Evolutionary conservation across 1,140 invertebrate species (phyloP), one percentile per base, ranked within the genome.

Genomic region (Zaprionus gabonicus): DNA sequence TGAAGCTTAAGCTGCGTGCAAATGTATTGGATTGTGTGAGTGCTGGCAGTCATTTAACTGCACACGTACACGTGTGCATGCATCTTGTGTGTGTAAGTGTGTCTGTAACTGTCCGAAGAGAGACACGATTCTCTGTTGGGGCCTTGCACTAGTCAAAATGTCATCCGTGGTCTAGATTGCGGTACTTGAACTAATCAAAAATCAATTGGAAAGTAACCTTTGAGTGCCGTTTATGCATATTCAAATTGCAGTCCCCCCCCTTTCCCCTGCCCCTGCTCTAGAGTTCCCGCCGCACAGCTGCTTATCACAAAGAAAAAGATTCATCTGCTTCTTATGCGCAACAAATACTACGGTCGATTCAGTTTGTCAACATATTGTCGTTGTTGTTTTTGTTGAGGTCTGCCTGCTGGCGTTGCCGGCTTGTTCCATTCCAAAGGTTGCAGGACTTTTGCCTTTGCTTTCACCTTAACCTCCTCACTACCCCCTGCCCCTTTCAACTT

Each of bases 261-360:
- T 20, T 20, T 20, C 20, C 20, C 20, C 1, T 20, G 0, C 1
- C 23, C 23, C 1, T 0, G 5, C 15, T 17, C n/a, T n/a, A 7
- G 20, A 51, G 10, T 6, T 1, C 10, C 63, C 3, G 12, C 53
- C 53, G 17, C 53, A 66, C 34, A 56, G 23, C 38, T 28, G 44
- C 20, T 53, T 38, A 70, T 62, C 55, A 53, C 56, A 60, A 72
- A 53, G 7, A 76, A 49, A n/a, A 36, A 36, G 63, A 23, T 15
- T 76, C 25, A 31, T 64, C 36, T 71, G 55, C 13, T 58, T 25
- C 46, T 46, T 46, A 25, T 36, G 73, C 77, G 84, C 83, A 88
- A 88, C 78, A 84, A 88, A 75, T 71, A 78, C 17, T 69, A 78
- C 17, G 74, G 80, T 71, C 65, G 77, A 34, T 34, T 81, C 70